Conservation (phyloP, 2,888 invertebrate genomes). For the Trisateles emortualis region DNA sequence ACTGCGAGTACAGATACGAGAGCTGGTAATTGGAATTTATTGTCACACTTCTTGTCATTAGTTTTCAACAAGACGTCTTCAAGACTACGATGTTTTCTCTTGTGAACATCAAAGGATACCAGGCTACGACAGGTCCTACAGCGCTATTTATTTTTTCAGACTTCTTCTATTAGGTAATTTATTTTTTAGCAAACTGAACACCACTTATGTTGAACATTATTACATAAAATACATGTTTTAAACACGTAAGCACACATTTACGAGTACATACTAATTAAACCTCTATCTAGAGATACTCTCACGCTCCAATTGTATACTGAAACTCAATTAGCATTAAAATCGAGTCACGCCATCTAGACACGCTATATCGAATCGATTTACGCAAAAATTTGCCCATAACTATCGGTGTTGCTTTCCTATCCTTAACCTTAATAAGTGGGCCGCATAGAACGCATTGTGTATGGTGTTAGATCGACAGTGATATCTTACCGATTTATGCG, state of each 20-base stretch:
- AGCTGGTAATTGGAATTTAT: constrained; percentile 28
- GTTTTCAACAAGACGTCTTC: constrained; percentile 4
- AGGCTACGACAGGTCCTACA: constrained; percentile 8
- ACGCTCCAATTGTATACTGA: constrained; percentile 65
- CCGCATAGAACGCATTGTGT: constrained; percentile 57
- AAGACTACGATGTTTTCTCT: constrained; percentile 11
- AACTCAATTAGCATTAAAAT: constrained; percentile 61
- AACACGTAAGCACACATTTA: constrained; percentile 26
- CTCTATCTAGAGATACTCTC: constrained; percentile 54
- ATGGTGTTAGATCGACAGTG: constrained; percentile 68
- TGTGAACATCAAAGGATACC: constrained; percentile 2
- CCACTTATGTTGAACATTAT: background rate
- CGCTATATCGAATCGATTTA: constrained; percentile 66
- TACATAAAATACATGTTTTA: background rate
- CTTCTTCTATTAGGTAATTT: too few relatives aligned
- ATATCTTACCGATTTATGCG: constrained; percentile 68
- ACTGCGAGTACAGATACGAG: constrained; percentile 24
- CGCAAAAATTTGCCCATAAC: constrained; percentile 58
- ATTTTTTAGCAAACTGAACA: background rate
- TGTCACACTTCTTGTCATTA: constrained; percentile 19
- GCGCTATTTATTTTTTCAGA: background rate
- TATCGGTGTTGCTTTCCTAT: constrained; percentile 67
- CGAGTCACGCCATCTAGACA: constrained; percentile 50
- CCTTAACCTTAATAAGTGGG: constrained; percentile 80
- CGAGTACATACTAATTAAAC: constrained; percentile 50